phyloP scores from a whole-genome alignment of 2,797 vertebrate genomes.

The Clarias laeviceps region DNA sequence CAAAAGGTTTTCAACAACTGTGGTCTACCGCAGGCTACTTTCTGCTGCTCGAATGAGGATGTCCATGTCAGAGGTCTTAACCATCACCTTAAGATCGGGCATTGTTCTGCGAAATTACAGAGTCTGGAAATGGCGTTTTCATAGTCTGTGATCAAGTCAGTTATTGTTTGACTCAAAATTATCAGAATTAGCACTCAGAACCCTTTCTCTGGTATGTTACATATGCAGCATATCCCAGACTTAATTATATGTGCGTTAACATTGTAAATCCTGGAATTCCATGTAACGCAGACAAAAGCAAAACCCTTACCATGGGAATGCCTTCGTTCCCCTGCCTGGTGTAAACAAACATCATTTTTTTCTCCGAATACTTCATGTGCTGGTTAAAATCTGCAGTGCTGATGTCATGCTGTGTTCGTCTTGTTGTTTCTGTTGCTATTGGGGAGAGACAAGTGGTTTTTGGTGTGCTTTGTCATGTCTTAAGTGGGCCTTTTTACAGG shows the following conservation, averaged over 20 bases:
- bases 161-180: not conserved
- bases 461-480: slow-evolving; percentile 26
- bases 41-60: not conserved
- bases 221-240: not conserved
- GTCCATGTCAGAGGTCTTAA: slow-evolving; percentile 1
- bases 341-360: not conserved
- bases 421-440: slow-evolving; percentile 23
- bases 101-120: not conserved
- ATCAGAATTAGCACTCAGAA: not conserved
- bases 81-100: not conserved
- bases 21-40: slow-evolving; percentile 12
- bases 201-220: not conserved
- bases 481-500: not conserved
- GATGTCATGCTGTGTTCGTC: slow-evolving; percentile 1
- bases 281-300: not conserved
- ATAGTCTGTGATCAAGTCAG: not conserved
- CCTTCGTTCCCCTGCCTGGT: not conserved
- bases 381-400: slow-evolving; percentile 14
- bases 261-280: not conserved
- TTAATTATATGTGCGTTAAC: not conserved
- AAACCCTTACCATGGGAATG: not conserved
- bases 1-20: not conserved
- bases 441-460: slow-evolving; percentile 12
- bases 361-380: not conserved
- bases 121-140: not conserved